Evolutionary conservation across 2,888 invertebrate species (phyloP).

Genomic region (Himalopsyche tibetana): DNA sequence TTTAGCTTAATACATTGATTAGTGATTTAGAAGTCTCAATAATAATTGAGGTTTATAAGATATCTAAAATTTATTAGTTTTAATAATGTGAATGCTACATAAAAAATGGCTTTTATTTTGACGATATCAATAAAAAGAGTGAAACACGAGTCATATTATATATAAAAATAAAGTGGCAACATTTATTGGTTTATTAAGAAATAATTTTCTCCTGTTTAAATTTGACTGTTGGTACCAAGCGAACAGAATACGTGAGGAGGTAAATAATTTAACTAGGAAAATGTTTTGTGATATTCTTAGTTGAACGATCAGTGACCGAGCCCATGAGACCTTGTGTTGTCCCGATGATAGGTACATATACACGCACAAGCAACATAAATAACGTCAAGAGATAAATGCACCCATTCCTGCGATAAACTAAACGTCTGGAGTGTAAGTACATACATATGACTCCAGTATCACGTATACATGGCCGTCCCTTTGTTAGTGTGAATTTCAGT

Average conservation of each 20-base stretch:
- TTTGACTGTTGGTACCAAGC: neutral
- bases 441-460: no score
- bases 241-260: neutral
- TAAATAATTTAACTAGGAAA: neutral
- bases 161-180: no score
- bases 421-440: constrained; percentile 11
- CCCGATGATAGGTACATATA: neutral
- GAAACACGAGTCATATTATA: no score
- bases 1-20: no score
- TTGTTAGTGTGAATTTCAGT: constrained; percentile 16
- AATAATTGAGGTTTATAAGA: no score
- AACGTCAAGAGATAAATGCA: constrained; percentile 41
- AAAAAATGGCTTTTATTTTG: no score
- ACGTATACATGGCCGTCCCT: neutral
- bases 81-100: no score
- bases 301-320: constrained; percentile 16
- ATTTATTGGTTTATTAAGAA: no score
- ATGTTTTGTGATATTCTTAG: neutral
- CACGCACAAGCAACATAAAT: neutral
- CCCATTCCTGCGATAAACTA: constrained; percentile 39
- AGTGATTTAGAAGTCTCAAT: no score
- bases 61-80: no score
- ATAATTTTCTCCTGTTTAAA: neutral
- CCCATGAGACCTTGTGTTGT: constrained; percentile 36
- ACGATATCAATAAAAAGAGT: no score